Conservation (phyloP, 2,113 vertebrate species). For the Alligator sinensis region DNA sequence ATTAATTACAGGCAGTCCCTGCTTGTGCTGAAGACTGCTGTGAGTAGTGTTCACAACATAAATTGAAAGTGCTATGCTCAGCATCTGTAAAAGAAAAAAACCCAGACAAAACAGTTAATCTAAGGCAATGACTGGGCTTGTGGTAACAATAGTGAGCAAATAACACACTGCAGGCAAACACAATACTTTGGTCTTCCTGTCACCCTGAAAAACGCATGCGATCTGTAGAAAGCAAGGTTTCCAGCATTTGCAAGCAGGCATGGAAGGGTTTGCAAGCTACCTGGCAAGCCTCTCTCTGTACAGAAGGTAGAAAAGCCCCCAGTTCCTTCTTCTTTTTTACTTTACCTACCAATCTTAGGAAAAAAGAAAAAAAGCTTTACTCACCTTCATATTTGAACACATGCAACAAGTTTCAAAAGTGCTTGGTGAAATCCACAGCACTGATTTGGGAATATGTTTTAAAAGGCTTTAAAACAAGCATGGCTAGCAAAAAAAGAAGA, state of each 20-base stretch:
- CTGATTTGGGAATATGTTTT: neutral
- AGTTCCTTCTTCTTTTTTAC: no score
- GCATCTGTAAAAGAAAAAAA: conserved; percentile 80
- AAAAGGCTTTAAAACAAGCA: neutral
- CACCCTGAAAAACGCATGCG: no score
- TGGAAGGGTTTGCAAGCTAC: no score
- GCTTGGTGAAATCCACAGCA: neutral
- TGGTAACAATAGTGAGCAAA: neutral
- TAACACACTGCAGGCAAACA: no score
- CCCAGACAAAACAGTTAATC: neutral
- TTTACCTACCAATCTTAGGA: no score
- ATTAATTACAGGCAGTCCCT: conserved; percentile 89
- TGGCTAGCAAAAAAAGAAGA: neutral
- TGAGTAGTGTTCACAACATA: conserved; percentile 88
- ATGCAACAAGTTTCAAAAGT: neutral
- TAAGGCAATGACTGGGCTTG: neutral
- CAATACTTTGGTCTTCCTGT: no score
- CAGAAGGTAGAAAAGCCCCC: no score
- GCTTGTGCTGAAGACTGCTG: conserved; percentile 87
- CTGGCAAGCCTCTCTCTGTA: no score
- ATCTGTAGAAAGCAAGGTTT: no score
- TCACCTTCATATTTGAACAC: no score
- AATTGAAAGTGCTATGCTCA: conserved; percentile 82
- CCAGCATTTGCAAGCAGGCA: no score
- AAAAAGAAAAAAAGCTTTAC: no score